These are phyloP conservation scores for Albula glossodonta DNA, from an alignment of 2,113 vertebrate genomes.

Conservation along the genomic window DNA sequence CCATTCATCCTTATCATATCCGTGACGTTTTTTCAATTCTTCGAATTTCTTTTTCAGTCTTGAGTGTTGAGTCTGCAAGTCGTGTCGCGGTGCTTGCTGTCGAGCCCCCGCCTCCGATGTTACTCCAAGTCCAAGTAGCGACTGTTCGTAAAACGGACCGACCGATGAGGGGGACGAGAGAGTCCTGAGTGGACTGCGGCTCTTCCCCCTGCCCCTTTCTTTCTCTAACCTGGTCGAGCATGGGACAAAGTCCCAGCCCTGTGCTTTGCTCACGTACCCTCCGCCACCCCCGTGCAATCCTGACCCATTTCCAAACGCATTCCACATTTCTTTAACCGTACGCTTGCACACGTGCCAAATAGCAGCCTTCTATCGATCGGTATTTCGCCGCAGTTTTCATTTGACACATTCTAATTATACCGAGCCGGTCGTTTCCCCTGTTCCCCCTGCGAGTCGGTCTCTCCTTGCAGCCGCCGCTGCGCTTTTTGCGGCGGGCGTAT, in stretches of 20 bases:
- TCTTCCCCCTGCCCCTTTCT: slow-evolving; percentile 55
- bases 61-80: slow-evolving; percentile 50
- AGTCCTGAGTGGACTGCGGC: slow-evolving; percentile 56
- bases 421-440: slow-evolving; percentile 53
- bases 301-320: slow-evolving; percentile 63
- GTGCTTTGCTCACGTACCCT: slow-evolving; percentile 59
- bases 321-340: slow-evolving; percentile 54
- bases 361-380: slow-evolving; percentile 16
- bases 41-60: slow-evolving; percentile 67
- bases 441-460: slow-evolving; percentile 31
- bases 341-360: slow-evolving; percentile 30
- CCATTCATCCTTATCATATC: slow-evolving; percentile 68
- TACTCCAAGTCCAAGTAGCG: slow-evolving; percentile 30
- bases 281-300: slow-evolving; percentile 55
- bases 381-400: slow-evolving; percentile 20
- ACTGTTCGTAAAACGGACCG: slow-evolving; percentile 55
- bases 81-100: slow-evolving; percentile 51
- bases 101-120: slow-evolving; percentile 43
- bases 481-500: slow-evolving; percentile 21
- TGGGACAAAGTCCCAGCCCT: slow-evolving; percentile 66
- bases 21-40: slow-evolving; percentile 63
- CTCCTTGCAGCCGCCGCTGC: slow-evolving; percentile 35
- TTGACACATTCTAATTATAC: slow-evolving; percentile 46
- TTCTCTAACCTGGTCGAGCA: slow-evolving; percentile 50
- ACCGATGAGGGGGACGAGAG: slow-evolving; percentile 64